Base-by-base conservation (phyloP, 2,888 invertebrate genomes). In the Plusia festucae region DNA sequence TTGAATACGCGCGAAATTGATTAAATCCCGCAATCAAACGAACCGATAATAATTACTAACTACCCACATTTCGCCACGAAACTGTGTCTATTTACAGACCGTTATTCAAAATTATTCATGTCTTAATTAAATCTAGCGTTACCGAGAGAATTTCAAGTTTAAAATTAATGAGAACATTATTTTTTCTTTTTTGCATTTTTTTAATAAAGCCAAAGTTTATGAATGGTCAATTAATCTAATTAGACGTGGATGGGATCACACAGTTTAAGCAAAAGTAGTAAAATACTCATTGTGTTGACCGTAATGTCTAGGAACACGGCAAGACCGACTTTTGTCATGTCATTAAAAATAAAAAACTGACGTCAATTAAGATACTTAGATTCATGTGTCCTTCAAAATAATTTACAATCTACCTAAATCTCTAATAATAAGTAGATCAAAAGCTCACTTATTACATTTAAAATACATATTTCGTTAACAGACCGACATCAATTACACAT, bases 1-100 rank as follows among this genome's bases (percentile, higher is more conserved):
- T 20, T 68, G 27, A 65, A 65, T 71, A 56, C 27, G 66, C 62
- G 74, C 60, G 67, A 76, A 80, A 80, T 80, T 81, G 79, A 81
- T 81, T 81, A 68, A 70, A 53, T 62, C 68, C 57, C 56, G 60
- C 75, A 75, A 73, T 81, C 62, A 66, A n/a, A 63, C 40, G 46
- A 40, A 40, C 40, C 40, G 40, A 40, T n/a, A n/a, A 40, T 64
- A 59, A 22, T 53, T 60, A 57, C 61, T 74, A 58, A 74, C 69
- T 60, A 67, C 61, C 44, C 57, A 70, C 53, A 66, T 76, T 62
- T 52, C 51, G n/a, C 20, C 22, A 46, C 8, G 24, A 49, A 32
- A 20, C 51, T 44, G 18, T 32, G 34, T 20, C 44, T 46, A 15
- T 69, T 75, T 54, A 44, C 63, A 34, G 30, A 16, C 30, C 59